Conservation (phyloP, 2,888 invertebrate genomes). For the Tiliacea aurago region DNA sequence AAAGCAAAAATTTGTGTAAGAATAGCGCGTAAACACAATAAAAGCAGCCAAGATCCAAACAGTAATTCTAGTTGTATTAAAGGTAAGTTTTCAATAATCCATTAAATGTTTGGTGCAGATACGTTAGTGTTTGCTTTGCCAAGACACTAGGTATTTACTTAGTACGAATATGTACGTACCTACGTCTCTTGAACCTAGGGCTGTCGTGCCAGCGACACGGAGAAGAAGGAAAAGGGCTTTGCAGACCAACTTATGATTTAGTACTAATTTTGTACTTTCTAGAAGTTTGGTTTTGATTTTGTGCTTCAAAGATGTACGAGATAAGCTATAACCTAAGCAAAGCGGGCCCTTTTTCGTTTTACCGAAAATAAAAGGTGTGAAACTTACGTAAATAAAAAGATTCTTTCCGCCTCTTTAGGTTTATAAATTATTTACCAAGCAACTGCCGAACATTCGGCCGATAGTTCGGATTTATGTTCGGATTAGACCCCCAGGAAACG, state of each 20-base stretch:
- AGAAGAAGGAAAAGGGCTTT: background rate
- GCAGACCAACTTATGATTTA: background rate
- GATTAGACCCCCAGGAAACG: no score
- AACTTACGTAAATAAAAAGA: background rate
- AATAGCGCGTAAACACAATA: background rate
- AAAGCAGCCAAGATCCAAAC: background rate
- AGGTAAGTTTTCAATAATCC: background rate
- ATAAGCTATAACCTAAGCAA: background rate
- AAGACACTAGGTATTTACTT: conserved; percentile 3
- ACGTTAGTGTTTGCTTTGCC: conserved; percentile 1
- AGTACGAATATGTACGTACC: background rate
- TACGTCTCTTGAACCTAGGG: background rate
- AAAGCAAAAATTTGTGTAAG: conserved; percentile 23
- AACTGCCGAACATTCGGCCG: no score
- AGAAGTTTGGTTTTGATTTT: background rate
- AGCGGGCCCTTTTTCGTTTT: background rate
- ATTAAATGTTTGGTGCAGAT: background rate
- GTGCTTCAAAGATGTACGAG: background rate
- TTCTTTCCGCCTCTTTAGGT: background rate
- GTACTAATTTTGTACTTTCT: background rate
- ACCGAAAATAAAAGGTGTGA: background rate
- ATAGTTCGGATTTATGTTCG: no score
- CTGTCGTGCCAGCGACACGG: background rate
- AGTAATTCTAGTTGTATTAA: no score
- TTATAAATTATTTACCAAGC: background rate